phyloP scores from a whole-genome alignment of 2,888 invertebrate genomes.

The Clivina fossor region DNA sequence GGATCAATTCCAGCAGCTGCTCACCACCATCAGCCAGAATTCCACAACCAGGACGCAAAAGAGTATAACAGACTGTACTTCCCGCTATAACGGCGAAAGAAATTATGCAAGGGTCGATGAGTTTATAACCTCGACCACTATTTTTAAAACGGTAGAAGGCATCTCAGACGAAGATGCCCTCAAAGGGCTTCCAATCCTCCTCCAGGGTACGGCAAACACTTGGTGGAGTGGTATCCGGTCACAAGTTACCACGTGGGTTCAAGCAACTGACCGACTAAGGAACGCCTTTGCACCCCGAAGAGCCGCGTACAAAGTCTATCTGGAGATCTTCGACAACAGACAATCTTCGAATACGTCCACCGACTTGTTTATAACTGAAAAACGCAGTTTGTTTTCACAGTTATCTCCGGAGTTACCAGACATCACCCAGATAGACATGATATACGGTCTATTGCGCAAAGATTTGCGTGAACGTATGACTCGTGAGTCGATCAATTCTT shows the following conservation, averaged over 20 bases:
- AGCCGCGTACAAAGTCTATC: slow-evolving; percentile 37
- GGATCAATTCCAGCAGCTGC: slow-evolving; percentile 3
- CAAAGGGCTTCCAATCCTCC: slow-evolving; percentile 32
- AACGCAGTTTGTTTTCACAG: slow-evolving; percentile 17
- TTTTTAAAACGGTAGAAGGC: slow-evolving; percentile 12
- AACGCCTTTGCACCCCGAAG: slow-evolving; percentile 35
- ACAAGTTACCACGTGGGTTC: slow-evolving; percentile 32
- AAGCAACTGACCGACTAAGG: slow-evolving; percentile 30
- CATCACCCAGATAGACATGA: slow-evolving; percentile 13
- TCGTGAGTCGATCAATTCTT: slow-evolving; percentile 1
- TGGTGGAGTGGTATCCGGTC: slow-evolving; percentile 36
- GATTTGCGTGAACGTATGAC: slow-evolving; percentile 11
- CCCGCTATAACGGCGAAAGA: slow-evolving; percentile 3
- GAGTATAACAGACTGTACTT: slow-evolving; percentile 9
- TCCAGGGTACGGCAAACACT: slow-evolving; percentile 28
- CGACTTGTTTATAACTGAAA: slow-evolving; percentile 19
- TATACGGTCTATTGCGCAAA: slow-evolving; percentile 16
- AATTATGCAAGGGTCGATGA: slow-evolving; percentile 28
- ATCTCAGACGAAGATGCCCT: slow-evolving; percentile 36
- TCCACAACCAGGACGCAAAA: not conserved
- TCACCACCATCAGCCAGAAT: not conserved
- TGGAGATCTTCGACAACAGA: slow-evolving; percentile 32
- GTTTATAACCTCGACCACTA: slow-evolving; percentile 33
- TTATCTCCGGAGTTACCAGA: not conserved
- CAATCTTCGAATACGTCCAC: slow-evolving; percentile 30